These are phyloP conservation scores for Thumatha senex DNA, from an alignment of 2,888 invertebrate species.

Conservation along the genomic window DNA sequence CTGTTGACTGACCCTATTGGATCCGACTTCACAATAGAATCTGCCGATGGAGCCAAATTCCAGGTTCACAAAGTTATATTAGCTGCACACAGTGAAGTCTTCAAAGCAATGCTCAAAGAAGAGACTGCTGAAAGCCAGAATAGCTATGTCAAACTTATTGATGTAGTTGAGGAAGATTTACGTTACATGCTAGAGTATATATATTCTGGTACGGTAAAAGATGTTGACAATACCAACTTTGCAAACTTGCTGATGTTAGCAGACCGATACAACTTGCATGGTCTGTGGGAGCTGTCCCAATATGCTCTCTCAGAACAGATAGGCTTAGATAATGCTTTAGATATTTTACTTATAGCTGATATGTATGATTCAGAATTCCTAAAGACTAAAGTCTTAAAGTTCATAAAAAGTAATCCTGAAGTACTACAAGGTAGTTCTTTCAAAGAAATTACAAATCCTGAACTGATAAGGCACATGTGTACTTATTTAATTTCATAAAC, in stretches of 20 bases:
- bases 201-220: slow-evolving; percentile 64
- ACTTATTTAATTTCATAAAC: slow-evolving; percentile 47
- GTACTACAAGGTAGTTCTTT: slow-evolving; percentile 53
- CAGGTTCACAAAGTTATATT: slow-evolving; percentile 64
- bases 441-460: slow-evolving; percentile 58
- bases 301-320: slow-evolving; percentile 57
- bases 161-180: slow-evolving; percentile 64
- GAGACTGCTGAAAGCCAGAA: slow-evolving; percentile 73
- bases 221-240: slow-evolving; percentile 57
- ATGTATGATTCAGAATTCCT: slow-evolving; percentile 61
- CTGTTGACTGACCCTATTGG: slow-evolving; percentile 61
- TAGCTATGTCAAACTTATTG: slow-evolving; percentile 61
- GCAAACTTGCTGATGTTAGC: slow-evolving; percentile 62
- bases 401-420: slow-evolving; percentile 59
- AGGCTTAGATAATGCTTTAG: slow-evolving; percentile 59
- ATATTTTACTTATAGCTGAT: slow-evolving; percentile 63
- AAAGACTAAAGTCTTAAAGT: slow-evolving; percentile 60
- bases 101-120: slow-evolving; percentile 74
- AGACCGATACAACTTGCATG: slow-evolving; percentile 64
- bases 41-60: slow-evolving; percentile 63
- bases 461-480: slow-evolving; percentile 61
- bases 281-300: slow-evolving; percentile 59
- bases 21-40: slow-evolving; percentile 70
- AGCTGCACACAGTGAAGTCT: slow-evolving; percentile 68
- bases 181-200: slow-evolving; percentile 63